Evolutionary conservation across 2,113 vertebrate genomes (phyloP).

Genomic region (Paramormyrops kingsleyae): DNA sequence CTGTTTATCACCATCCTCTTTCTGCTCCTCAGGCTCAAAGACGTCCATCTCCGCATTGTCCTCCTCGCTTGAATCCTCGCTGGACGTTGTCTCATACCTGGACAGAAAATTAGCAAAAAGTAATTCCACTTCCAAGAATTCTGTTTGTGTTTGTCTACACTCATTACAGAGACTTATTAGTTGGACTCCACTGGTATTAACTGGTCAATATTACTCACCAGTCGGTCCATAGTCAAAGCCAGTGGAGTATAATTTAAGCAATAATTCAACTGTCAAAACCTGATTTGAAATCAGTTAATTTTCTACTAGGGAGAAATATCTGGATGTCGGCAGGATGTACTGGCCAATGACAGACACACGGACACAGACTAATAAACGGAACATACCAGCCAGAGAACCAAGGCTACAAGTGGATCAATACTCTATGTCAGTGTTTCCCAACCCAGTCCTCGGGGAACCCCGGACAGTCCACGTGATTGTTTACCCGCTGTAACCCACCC

Average conservation of each 20-base stretch:
- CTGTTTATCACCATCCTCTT: slow-evolving; percentile 27
- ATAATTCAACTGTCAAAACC: not conserved
- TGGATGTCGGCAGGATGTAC: not conserved
- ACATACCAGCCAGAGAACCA: not conserved
- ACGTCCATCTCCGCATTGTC: slow-evolving; percentile 46
- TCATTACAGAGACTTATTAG: not conserved
- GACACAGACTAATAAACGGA: not conserved
- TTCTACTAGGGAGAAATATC: not conserved
- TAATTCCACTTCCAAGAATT: not conserved
- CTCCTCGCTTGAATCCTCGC: slow-evolving; percentile 59
- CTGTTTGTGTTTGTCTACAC: not conserved
- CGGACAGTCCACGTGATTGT: too few relatives aligned
- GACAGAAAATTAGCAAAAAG: not conserved
- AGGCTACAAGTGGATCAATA: not conserved
- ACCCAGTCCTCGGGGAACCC: too few relatives aligned
- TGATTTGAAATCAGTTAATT: not conserved
- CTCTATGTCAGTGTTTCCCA: too few relatives aligned
- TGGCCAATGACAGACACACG: not conserved
- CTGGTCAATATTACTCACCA: not conserved
- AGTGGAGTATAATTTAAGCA: not conserved
- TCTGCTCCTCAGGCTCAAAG: slow-evolving; percentile 41
- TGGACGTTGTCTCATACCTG: slow-evolving; percentile 66
- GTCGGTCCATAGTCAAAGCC: not conserved
- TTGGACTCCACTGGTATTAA: not conserved
- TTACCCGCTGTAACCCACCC: too few relatives aligned